phyloP scores from a whole-genome alignment of 2,113 vertebrate genomes.

The Sprattus sprattus region DNA sequence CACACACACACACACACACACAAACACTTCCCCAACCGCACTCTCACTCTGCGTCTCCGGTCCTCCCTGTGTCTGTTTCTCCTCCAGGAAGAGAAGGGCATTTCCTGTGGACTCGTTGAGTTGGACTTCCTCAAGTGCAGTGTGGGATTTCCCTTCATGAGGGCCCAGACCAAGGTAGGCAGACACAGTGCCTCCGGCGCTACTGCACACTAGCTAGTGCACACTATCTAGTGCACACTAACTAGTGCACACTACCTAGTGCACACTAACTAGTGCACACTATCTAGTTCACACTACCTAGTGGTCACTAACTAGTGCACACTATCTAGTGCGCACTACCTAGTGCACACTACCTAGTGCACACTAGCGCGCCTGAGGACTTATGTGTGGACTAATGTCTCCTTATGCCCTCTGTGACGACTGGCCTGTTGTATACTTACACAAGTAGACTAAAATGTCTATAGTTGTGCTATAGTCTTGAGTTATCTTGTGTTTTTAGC shows the following conservation, averaged over 20 bases:
- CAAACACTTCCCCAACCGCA: background rate
- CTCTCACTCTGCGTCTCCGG: conserved; percentile 28
- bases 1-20: background rate
- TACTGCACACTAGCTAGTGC: background rate
- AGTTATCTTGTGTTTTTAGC: background rate
- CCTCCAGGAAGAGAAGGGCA: conserved; percentile 91
- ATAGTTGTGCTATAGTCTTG: background rate
- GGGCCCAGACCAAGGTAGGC: conserved; percentile 88
- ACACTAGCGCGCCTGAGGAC: background rate
- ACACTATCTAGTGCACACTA: too few species aligned
- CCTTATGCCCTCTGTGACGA: background rate
- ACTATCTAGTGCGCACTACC: too few species aligned
- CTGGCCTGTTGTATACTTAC: background rate
- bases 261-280: background rate
- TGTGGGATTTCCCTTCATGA: conserved; percentile 99
- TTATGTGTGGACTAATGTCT: background rate
- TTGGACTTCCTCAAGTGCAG: conserved; percentile 94
- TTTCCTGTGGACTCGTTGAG: conserved; percentile 91
- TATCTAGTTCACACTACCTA: too few species aligned
- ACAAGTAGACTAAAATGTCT: background rate
- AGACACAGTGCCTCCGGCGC: background rate
- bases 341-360: conserved; percentile 51
- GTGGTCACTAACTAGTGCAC: background rate
- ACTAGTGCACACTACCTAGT: too few species aligned
- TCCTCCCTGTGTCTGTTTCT: conserved; percentile 54